phyloP scores from a whole-genome alignment of 2,888 invertebrate species.

The Lottia scabra region DNA sequence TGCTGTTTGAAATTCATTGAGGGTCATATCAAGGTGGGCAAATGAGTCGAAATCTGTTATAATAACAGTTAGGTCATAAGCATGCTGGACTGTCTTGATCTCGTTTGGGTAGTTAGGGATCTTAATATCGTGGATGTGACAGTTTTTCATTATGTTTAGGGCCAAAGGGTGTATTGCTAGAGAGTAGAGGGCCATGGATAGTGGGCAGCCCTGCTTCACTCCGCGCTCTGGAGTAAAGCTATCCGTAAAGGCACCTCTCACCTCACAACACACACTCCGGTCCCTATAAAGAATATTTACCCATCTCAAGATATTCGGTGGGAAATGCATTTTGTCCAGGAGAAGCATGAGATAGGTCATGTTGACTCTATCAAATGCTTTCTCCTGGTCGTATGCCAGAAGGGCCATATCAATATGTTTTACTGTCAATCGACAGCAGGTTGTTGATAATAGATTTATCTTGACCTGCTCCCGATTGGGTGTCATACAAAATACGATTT shows the following conservation, averaged over 20 bases:
- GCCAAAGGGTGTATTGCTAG: background rate
- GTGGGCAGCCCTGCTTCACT: background rate
- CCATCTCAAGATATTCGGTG: background rate
- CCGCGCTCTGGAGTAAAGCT: background rate
- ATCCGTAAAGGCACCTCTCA: background rate
- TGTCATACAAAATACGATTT: background rate
- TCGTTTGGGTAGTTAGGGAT: background rate
- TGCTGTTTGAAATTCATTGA: background rate
- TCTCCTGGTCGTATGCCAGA: background rate
- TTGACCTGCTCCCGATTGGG: background rate
- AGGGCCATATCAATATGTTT: background rate
- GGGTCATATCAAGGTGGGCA: background rate
- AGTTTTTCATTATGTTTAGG: background rate
- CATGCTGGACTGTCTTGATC: background rate
- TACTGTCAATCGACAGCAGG: background rate
- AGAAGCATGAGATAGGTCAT: background rate
- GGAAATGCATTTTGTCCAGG: background rate
- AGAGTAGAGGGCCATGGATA: background rate
- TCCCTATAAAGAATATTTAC: background rate
- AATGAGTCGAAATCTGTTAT: background rate
- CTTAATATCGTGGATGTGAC: background rate
- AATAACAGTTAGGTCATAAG: background rate
- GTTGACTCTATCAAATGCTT: background rate
- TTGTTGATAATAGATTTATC: background rate
- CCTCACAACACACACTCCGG: background rate